A percentile compares a stretch with the other conserved stretches of the same genome.
Evolutionary conservation across 2,888 invertebrate species (phyloP).

Genomic region (Tupiocoris notatus): DNA sequence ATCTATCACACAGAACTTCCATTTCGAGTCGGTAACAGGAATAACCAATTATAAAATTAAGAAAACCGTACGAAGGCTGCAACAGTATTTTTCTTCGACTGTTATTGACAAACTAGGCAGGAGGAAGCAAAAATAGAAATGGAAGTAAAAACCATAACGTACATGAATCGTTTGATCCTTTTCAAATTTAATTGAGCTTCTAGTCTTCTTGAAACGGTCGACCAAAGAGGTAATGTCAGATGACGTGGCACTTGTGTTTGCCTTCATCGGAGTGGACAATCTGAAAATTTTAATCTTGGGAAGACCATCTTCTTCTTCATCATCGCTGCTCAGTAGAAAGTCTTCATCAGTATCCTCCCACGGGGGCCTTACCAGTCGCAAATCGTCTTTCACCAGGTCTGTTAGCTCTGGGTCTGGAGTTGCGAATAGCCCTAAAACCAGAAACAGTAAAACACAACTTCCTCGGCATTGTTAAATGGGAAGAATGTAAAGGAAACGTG

Average conservation of each 20-base stretch:
- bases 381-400: neutral
- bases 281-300: slow-evolving; percentile 12
- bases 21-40: no score
- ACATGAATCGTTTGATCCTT: neutral
- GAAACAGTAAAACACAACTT: no score
- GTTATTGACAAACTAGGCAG: no score
- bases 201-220: neutral
- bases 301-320: slow-evolving; percentile 4
- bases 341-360: neutral
- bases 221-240: neutral
- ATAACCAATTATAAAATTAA: no score
- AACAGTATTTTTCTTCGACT: no score
- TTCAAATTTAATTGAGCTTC: slow-evolving; percentile 3
- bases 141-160: neutral
- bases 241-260: neutral
- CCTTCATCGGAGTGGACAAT: neutral
- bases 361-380: neutral
- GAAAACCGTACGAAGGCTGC: no score
- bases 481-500: no score
- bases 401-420: neutral
- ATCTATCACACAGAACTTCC: no score
- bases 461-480: no score
- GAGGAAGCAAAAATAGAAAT: neutral
- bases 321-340: neutral
- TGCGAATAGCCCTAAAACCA: no score